These are phyloP conservation scores for Eupithecia tripunctaria DNA, from an alignment of 2,888 invertebrate genomes.

Conservation along the genomic window DNA sequence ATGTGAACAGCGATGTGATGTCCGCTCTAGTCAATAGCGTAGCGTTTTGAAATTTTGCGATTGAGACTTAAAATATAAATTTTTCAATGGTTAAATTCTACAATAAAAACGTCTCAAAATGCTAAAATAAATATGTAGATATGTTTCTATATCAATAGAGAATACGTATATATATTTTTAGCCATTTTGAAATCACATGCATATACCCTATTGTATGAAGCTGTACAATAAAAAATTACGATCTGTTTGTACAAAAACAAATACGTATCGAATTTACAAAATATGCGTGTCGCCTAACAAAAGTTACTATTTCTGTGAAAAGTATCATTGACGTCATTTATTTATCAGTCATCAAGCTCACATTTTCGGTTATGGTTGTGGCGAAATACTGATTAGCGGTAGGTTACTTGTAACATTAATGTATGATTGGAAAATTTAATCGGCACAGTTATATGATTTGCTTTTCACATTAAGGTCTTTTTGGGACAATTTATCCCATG, in stretches of 20 bases:
- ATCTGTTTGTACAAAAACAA: not conserved
- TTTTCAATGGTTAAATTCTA: too few relatives aligned
- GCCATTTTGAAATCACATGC: too few relatives aligned
- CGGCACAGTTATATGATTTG: not conserved
- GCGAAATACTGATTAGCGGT: not conserved
- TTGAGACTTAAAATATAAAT: too few relatives aligned
- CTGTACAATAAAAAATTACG: not conserved
- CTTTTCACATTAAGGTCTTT: not conserved
- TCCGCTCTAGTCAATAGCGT: too few relatives aligned
- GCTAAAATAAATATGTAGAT: too few relatives aligned
- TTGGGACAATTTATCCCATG: not conserved
- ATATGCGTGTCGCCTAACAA: not conserved
- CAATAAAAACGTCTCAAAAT: too few relatives aligned
- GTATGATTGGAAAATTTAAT: not conserved
- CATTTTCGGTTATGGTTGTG: slow-evolving; percentile 1
- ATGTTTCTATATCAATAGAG: too few relatives aligned
- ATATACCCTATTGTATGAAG: too few relatives aligned
- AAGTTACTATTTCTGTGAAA: not conserved
- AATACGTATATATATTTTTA: too few relatives aligned
- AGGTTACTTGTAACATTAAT: not conserved
- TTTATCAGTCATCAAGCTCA: not conserved
- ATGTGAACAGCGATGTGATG: too few relatives aligned
- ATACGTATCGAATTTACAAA: not conserved
- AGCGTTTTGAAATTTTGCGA: too few relatives aligned
- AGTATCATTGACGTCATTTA: not conserved